Evolutionary conservation across 2,113 vertebrate species (phyloP), one percentile per base, ranked within the genome.

Genomic region (Myrmophylax atrothorax): DNA sequence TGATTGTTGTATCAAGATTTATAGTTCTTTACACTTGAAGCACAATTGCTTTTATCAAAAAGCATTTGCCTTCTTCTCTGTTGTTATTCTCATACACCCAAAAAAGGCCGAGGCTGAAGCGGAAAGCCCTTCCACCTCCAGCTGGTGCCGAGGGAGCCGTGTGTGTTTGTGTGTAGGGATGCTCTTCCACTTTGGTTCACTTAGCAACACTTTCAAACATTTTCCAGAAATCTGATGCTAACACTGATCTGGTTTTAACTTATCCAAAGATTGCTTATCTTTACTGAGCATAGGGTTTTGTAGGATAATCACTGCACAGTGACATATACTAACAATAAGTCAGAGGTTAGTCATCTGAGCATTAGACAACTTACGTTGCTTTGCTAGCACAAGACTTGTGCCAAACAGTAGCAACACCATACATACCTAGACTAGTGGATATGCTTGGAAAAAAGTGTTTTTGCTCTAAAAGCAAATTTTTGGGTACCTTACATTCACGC

Each of bases 11-110:
- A 59, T 35, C n/a, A 84, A 64, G 4, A 1, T 14, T 63, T 28
- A 40, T 1, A 49, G 6, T n/a, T 56, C 46, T 83, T 84, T 69
- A 70, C 9, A 66, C 6, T 20, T 53, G 23, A 70, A 50, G 16
- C 3, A 56, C 6, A 79, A 59, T 14, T 37, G 4, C 6, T 80
- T 64, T 69, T 18, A 18, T 16, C 14, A 68, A 49, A 60, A 67
- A 13, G 1, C 35, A 46, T 66, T 14, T 60, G 16, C 4, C 11
- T 10, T 79, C 9, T 63, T 50, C 29, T 69, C 25, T 55, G 19
- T 4, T 47, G 8, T 20, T 75, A 14, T 6, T 42, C 10, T 59
- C 47, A 40, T 17, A 10, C 0, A 2, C 3, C 6, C 9, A 44
- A 37, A 47, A 63, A 56, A 64, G 18, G 13, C 26, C 66, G 23